Evolutionary conservation across 2,113 vertebrate genomes (phyloP), one percentile per base, ranked within the genome.

Genomic region (Circaetus cinerascens): DNA sequence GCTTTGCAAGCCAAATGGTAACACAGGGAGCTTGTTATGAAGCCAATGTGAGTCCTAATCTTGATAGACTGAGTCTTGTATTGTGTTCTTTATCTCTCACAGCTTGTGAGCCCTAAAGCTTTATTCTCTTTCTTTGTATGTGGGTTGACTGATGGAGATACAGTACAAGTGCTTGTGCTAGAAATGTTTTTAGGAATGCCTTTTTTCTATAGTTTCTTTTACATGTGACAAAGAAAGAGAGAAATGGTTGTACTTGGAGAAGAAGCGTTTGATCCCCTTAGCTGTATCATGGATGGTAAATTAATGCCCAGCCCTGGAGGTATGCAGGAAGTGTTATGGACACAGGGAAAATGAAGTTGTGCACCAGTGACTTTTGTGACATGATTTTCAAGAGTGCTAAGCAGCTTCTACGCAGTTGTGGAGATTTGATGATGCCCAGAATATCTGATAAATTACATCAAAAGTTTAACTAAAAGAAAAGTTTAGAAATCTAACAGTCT

Each of bases 401-500:
- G 60, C 32, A 77, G 30, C 15, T 56, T 86, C 63, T 80, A 0
- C 1, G 3, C 13, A n/a, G 38, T 7, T 62, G 9, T 20, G 59
- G 36, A 68, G 22, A 83, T 57, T 63, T 53, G 53, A 73, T 40
- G 15, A 55, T 77, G 41, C 26, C 41, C n/a, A 71, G 32, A 73
- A 46, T 84, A 84, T 34, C 71, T 75, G 55, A 48, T 40, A 76
- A 88, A 68, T 74, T 48, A 16, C 29, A 78, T 93, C 36, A 56
- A 26, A 96, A 91, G 48, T 86, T 93, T 32, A 78, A 74, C 67
- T 56, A 27, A 66, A 83, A 74, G 26, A 84, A 56, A 90, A 90
- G 59, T 75, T 77, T 45, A 60, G 76, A 62, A 77, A 64, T 84
- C 5, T 72, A 62, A 64, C 63, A 60, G 60, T 80, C 72, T 74